These are phyloP conservation scores for Embidobia sp. DNA, from an alignment of 2,888 invertebrate species.

Conservation along the genomic window DNA sequence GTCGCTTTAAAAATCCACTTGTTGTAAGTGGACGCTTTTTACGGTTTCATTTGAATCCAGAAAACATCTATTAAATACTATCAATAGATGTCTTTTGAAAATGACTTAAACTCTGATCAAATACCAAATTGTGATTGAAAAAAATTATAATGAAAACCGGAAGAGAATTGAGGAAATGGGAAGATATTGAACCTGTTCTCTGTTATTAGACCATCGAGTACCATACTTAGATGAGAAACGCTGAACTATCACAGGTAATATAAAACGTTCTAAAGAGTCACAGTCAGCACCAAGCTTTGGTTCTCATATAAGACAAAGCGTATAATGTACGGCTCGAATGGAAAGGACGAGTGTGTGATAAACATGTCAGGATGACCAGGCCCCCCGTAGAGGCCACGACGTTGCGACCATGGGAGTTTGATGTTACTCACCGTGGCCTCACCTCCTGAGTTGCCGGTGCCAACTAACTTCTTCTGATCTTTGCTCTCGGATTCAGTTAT, in stretches of 20 bases:
- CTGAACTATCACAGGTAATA: constrained; percentile 72
- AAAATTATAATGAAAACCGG: too few relatives aligned
- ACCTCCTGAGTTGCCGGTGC: constrained; percentile 65
- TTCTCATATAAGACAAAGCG: constrained; percentile 71
- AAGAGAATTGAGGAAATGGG: too few relatives aligned
- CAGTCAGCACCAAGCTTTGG: constrained; percentile 50
- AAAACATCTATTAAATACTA: too few relatives aligned
- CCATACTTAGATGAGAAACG: constrained; percentile 68
- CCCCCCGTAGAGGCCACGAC: constrained; percentile 77
- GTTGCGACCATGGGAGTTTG: constrained; percentile 75
- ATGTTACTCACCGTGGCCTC: constrained; percentile 73
- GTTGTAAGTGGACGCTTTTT: too few relatives aligned
- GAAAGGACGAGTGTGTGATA: constrained; percentile 79
- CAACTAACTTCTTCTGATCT: constrained; percentile 63
- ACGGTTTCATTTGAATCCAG: too few relatives aligned
- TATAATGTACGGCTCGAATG: constrained; percentile 75
- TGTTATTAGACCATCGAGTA: too few relatives aligned
- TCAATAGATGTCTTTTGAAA: too few relatives aligned
- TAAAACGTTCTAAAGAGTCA: constrained; percentile 69
- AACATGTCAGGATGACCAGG: constrained; percentile 79
- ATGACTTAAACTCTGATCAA: too few relatives aligned
- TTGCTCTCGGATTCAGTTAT: constrained; percentile 63
- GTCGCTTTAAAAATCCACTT: too few relatives aligned
- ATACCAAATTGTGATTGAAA: too few relatives aligned
- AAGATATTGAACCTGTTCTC: too few relatives aligned